Evolutionary conservation across 1,140 invertebrate genomes (phyloP).

Genomic region (Elysia chlorotica): DNA sequence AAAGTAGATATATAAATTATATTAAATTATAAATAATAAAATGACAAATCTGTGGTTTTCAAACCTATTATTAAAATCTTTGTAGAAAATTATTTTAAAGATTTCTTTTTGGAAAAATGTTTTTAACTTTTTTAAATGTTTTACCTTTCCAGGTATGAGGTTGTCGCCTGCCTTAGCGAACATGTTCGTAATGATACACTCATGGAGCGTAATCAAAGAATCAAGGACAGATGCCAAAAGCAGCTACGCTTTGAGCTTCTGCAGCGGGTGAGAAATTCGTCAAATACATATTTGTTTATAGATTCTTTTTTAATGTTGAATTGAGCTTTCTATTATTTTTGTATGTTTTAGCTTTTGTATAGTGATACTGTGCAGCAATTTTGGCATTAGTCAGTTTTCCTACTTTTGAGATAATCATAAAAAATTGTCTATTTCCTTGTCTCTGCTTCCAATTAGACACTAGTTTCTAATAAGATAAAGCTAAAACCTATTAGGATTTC

Average conservation of each 20-base stretch:
- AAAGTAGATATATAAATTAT: no score
- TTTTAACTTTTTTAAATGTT: neutral
- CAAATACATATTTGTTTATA: no score
- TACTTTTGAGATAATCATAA: neutral
- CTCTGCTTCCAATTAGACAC: no score
- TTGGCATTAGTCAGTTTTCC: neutral
- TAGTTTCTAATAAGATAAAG: no score
- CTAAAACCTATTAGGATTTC: no score
- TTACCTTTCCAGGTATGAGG: constrained; percentile 71
- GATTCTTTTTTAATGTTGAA: neutral
- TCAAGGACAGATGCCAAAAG: constrained; percentile 84
- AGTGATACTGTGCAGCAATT: neutral
- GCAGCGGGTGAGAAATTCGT: constrained; percentile 69
- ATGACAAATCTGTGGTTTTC: no score
- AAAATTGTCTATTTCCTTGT: neutral
- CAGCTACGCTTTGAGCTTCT: constrained; percentile 85
- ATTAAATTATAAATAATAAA: no score
- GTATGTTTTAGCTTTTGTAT: neutral
- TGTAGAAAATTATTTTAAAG: no score
- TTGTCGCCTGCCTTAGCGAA: constrained; percentile 89
- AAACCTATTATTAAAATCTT: no score
- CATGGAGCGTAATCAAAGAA: constrained; percentile 67
- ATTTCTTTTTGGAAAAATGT: no score
- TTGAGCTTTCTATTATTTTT: neutral
- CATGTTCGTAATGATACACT: constrained; percentile 89